These are phyloP conservation scores for Diadophis punctatus DNA, from an alignment of 2,113 vertebrate species.

Conservation along the genomic window DNA sequence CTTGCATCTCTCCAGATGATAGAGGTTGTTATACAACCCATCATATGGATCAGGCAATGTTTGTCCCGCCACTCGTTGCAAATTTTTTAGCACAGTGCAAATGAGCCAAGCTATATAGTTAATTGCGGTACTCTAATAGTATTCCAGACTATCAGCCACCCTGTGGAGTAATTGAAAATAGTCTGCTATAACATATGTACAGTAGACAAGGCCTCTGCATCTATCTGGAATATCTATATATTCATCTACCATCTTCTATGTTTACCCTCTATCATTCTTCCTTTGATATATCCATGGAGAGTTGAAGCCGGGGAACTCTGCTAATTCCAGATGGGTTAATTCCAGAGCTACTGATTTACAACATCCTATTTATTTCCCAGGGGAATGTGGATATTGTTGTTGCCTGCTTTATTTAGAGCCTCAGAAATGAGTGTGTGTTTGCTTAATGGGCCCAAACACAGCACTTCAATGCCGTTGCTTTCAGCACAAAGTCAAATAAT, in stretches of 20 bases:
- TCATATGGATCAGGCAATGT: not conserved
- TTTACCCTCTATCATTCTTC: not conserved
- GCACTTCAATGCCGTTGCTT: not conserved
- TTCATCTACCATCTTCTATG: not conserved
- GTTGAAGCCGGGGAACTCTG: not conserved
- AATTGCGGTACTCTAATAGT: not conserved
- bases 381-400: not conserved
- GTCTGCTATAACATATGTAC: not conserved
- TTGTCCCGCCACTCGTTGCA: not conserved
- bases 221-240: not conserved
- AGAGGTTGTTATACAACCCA: not conserved
- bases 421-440: constrained; percentile 8
- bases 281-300: not conserved
- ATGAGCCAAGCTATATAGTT: not conserved
- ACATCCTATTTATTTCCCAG: constrained; percentile 21
- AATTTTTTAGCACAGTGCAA: not conserved
- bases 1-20: not conserved
- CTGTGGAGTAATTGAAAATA: not conserved
- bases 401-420: constrained; percentile 6
- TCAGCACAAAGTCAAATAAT: constrained; percentile 15
- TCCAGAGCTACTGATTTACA: constrained; percentile 9
- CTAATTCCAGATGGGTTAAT: constrained; percentile 7
- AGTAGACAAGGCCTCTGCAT: not conserved
- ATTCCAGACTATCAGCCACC: not conserved
- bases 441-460: constrained; percentile 16